phyloP scores from a whole-genome alignment of 2,113 vertebrate species.

The Tachysurus vachellii region DNA sequence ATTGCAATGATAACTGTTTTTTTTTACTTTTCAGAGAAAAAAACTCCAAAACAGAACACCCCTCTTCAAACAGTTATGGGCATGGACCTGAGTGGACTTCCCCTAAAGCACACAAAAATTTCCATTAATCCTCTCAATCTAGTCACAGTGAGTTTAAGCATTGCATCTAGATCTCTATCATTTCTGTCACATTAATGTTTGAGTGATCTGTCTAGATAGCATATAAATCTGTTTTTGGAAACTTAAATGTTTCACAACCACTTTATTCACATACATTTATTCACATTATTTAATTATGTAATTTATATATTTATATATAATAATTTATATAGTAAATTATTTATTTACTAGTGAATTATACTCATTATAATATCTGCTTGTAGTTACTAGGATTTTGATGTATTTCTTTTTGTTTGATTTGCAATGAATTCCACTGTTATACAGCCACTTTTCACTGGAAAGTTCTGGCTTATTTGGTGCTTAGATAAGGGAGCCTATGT shows the following conservation, averaged over 20 bases:
- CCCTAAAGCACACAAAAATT: slow-evolving; percentile 68
- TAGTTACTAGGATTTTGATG: too few species aligned
- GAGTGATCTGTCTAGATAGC: not conserved
- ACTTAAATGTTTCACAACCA: not conserved
- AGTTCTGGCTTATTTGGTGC: not conserved
- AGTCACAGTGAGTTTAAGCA: slow-evolving; percentile 54
- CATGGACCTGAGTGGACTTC: slow-evolving; percentile 67
- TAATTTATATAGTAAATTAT: too few species aligned
- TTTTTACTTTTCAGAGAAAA: slow-evolving; percentile 50
- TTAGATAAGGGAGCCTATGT: not conserved
- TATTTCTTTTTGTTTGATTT: not conserved
- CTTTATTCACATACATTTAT: not conserved
- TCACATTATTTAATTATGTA: not conserved
- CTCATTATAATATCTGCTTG: too few species aligned
- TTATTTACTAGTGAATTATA: too few species aligned
- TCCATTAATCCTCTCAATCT: slow-evolving; percentile 61
- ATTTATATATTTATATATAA: too few species aligned
- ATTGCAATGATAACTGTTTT: not conserved
- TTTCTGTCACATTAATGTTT: not conserved
- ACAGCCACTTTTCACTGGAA: not conserved
- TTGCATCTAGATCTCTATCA: not conserved
- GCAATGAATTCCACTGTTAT: not conserved
- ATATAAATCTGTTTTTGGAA: too few species aligned
- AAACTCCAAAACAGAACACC: slow-evolving; percentile 38
- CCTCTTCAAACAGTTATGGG: slow-evolving; percentile 65